A percentile compares a stretch with the other conserved stretches of the same genome.
These are phyloP conservation scores for Laupala kohalensis DNA, from an alignment of 1,140 invertebrate genomes.

Conservation along the genomic window DNA sequence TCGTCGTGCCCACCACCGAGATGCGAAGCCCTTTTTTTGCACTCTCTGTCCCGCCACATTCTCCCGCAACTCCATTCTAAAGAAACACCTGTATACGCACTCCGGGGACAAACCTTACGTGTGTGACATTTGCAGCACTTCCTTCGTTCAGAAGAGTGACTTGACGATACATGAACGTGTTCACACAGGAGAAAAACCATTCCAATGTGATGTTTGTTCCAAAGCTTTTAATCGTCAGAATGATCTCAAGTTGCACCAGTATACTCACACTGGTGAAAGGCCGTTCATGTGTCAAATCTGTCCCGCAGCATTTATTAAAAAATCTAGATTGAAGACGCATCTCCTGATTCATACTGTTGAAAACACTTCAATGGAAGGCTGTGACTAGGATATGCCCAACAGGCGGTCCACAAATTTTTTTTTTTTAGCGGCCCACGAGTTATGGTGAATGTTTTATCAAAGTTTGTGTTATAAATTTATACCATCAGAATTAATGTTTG, in stretches of 20 bases:
- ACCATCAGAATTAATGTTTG: no score
- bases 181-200: slow-evolving; percentile 45
- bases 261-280: slow-evolving; percentile 26
- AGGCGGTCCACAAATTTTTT: no score
- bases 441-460: no score
- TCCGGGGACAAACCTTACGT: slow-evolving; percentile 38
- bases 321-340: no score
- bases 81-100: slow-evolving; percentile 28
- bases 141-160: slow-evolving; percentile 56
- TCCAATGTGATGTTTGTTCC: slow-evolving; percentile 31
- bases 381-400: no score
- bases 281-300: slow-evolving; percentile 30
- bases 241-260: slow-evolving; percentile 31
- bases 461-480: no score
- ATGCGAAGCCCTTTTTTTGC: no score
- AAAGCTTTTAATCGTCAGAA: slow-evolving; percentile 31
- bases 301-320: slow-evolving; percentile 29
- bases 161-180: slow-evolving; percentile 70
- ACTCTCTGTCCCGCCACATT: no score
- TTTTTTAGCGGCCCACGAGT: no score
- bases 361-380: no score
- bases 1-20: no score
- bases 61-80: slow-evolving; percentile 25
- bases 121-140: slow-evolving; percentile 63
- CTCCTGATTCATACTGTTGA: no score